phyloP scores from a whole-genome alignment of 2,113 vertebrate genomes.

The Phylloscopus trochilus region DNA sequence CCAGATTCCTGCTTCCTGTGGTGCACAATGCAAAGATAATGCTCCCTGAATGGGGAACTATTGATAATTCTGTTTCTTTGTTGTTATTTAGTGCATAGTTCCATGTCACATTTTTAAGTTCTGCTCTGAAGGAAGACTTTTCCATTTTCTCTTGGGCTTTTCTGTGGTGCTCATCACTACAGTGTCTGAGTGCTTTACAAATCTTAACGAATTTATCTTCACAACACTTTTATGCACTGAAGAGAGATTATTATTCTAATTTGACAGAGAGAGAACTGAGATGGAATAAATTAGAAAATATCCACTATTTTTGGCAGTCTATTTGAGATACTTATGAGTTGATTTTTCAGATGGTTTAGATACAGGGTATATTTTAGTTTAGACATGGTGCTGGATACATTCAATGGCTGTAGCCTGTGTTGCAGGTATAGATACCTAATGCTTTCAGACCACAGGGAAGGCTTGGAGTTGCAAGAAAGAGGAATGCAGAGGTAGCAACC shows the following conservation, averaged over 20 bases:
- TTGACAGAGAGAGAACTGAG: neutral
- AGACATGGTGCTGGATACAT: neutral
- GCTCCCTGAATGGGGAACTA: neutral
- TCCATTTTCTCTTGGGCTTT: conserved; percentile 2
- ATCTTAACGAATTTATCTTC: conserved; percentile 34
- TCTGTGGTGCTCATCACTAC: neutral
- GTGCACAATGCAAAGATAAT: neutral
- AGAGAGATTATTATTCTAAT: conserved; percentile 33
- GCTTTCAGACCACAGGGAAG: neutral
- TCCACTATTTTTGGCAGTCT: neutral
- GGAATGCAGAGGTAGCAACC: neutral
- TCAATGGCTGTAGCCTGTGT: neutral
- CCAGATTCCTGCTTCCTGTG: neutral
- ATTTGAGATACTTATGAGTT: neutral
- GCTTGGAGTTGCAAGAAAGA: neutral
- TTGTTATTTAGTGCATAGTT: neutral
- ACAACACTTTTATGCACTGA: neutral
- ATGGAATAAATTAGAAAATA: conserved; percentile 31
- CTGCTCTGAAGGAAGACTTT: conserved; percentile 9
- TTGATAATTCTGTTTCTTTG: neutral
- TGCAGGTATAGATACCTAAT: neutral
- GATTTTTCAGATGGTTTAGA: neutral
- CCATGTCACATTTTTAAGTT: neutral
- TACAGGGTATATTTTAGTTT: neutral
- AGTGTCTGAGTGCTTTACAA: neutral